These are phyloP conservation scores for Cosmia pyralina DNA, from an alignment of 2,888 invertebrate genomes.

Conservation along the genomic window DNA sequence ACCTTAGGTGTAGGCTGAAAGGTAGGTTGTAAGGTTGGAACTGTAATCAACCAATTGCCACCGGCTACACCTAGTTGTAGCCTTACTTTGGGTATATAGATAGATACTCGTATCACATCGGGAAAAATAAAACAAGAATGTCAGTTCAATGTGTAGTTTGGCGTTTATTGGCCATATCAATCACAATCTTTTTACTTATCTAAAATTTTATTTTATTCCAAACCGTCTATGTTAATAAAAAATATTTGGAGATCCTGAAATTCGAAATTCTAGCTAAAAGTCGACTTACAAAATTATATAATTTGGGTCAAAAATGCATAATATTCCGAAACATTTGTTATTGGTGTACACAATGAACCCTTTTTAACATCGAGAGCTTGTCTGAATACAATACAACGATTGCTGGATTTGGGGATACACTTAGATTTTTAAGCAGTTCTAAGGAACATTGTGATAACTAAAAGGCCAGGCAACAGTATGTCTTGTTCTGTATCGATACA, in stretches of 20 bases:
- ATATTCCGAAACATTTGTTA: not conserved
- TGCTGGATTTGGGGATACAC: not conserved
- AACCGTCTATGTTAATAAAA: slow-evolving; percentile 2
- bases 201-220: slow-evolving; percentile 3
- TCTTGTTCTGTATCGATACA: not conserved
- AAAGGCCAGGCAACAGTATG: not conserved
- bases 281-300: not conserved
- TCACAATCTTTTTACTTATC: slow-evolving; percentile 38
- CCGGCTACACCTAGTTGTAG: no score
- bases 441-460: not conserved
- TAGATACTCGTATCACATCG: no score
- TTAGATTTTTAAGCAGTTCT: not conserved
- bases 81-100: no score
- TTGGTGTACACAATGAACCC: slow-evolving; percentile 6
- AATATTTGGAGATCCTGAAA: slow-evolving; percentile 8
- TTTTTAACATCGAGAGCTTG: slow-evolving; percentile 5
- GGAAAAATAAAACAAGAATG: slow-evolving; percentile 50
- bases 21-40: no score
- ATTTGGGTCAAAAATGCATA: not conserved
- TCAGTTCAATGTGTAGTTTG: slow-evolving; percentile 71
- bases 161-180: slow-evolving; percentile 71
- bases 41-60: no score
- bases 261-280: slow-evolving; percentile 27
- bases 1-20: no score
- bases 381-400: not conserved